Base-by-base conservation (phyloP, 2,888 invertebrate species). In the Ctena decussata region DNA sequence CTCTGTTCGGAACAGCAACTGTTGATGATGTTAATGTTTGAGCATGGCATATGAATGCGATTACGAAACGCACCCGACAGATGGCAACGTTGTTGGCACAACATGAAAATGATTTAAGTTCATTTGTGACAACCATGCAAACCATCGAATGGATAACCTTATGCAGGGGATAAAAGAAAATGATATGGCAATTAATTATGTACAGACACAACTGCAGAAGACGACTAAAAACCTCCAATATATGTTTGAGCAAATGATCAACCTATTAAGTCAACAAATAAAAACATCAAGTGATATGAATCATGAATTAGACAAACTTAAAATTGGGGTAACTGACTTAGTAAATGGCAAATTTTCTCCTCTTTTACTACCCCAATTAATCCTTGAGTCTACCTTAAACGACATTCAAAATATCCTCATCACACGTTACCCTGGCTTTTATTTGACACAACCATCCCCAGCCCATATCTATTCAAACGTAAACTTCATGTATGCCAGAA, bases 21-120 rank as follows among this genome's bases (percentile, higher is more conserved):
- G n/a, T n/a, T n/a, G n/a, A n/a, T n/a, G n/a, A n/a, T 78, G 81
- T 86, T 21, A 73, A 80, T 32, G 21, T 27, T 2, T 35, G 80
- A 5, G 80, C 77, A 0, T 32, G 39, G 3, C 72, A 80, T 35
- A 57, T 80, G 3, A 84, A 84, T 71, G 53, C 24, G 24, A 27
- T 74, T 3, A 70, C 60, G 27, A 41, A 37, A 30, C 65, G 49
- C n/a, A 81, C 57, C 24, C 12, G 73, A 6, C 12, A 57, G 15
- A 46, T 77, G 32, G 18, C 73, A 21, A 32, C 5, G 18, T 39
- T 60, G 3, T 41, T 83, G 32, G n/a, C 37, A 27, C 75, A 79
- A 35, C 71, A 84, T 60, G 46, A 60, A n/a, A 44, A 79, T 8
- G 44, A 73, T 71, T 21, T 84, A 0, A 60, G 37, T 6, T 84